Evolutionary conservation across 2,888 invertebrate species (phyloP).

Genomic region (Amorpha juglandis): DNA sequence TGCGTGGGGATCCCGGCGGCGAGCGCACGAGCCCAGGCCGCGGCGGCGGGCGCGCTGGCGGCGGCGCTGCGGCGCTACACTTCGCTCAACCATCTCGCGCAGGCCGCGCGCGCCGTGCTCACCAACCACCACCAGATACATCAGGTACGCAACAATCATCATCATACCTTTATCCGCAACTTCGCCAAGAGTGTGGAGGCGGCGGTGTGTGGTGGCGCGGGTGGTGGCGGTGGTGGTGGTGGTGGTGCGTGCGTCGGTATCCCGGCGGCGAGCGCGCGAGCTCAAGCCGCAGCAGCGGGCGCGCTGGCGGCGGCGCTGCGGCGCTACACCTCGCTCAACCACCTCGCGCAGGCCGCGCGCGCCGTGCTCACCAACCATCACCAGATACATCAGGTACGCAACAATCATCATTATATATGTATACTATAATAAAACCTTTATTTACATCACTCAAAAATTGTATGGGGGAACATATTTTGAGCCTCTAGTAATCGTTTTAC

Average conservation of each 20-base stretch:
- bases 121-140: constrained; percentile 97
- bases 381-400: constrained; percentile 94
- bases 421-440: no score
- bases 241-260: constrained; percentile 93
- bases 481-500: no score
- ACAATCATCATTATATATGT: no score
- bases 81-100: constrained; percentile 97
- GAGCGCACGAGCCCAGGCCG: constrained; percentile 90
- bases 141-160: no score
- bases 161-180: no score
- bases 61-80: constrained; percentile 98
- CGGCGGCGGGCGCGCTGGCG: constrained; percentile 96
- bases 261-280: constrained; percentile 91
- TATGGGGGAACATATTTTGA: no score
- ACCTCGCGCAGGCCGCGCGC: constrained; percentile 97
- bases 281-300: constrained; percentile 92
- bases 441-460: no score
- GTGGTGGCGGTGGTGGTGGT: constrained; percentile 89
- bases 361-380: constrained; percentile 97
- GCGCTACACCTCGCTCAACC: constrained; percentile 98
- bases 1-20: constrained; percentile 92
- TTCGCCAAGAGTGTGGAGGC: constrained; percentile 88
- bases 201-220: constrained; percentile 93
- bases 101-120: constrained; percentile 97
- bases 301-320: constrained; percentile 97